Base-by-base conservation (phyloP, 2,888 invertebrate genomes). In the Oxyteleia sp. region DNA sequence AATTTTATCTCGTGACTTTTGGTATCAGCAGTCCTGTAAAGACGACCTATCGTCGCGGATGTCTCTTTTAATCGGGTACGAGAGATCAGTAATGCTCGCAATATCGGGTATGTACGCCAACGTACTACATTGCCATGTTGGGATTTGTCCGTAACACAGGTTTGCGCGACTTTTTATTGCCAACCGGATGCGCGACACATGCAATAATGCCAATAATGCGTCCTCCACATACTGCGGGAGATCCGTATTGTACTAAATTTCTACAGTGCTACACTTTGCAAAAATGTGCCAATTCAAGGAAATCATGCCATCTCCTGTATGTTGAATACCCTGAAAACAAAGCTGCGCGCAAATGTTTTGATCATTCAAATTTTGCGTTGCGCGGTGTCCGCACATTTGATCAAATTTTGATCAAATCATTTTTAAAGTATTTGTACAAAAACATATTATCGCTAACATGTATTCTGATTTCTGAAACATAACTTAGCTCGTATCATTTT, bases 161-260 rank as follows among this genome's bases (percentile, higher is more conserved):
- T 82, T 78, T 51, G 64, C 55, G 18, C 57, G 64, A 41, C 72
- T 79, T 80, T 71, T 85, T 79, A 80, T 68, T 57, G 63, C 68
- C 76, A 79, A 78, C 82, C 85, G 85, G 85, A 85, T 83, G 63
- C 72, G 57, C 80, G 72, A 69, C 82, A 74, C 76, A 80, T 64
- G 82, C 80, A 80, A 35, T 64, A 80, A 72, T 80, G 72, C 66
- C 72, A 80, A 57, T 71, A 76, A 76, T 71, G 61, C 69, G 69
- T 59, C 63, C 69, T 63, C 41, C 72, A 26, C 83, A 43, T 55
- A 26, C 26, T 35, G 11, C 38, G 23, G 3, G 35, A 66, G 35
- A 76, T 76, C 66, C 57, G 80, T 61, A 71, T 80, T 76, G 76
- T 68, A 15, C 57, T 61, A 38, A 51, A 53, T 68, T 78, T 78